Percentiles rank a stretch among this genome's conserved stretches.
These are phyloP conservation scores for Zingel zingel DNA, from an alignment of 2,113 vertebrate species.

Conservation along the genomic window DNA sequence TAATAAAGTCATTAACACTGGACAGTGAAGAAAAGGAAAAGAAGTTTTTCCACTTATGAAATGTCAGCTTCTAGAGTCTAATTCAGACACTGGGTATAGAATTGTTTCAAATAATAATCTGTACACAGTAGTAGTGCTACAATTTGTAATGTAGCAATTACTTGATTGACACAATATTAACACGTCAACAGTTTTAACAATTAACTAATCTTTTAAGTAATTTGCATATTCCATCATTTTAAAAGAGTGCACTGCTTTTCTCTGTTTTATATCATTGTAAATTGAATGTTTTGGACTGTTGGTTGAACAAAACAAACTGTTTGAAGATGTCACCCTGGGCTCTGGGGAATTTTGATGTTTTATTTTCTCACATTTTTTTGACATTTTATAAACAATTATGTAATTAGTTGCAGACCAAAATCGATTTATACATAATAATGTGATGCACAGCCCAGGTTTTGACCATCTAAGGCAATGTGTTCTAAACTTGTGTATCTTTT, in stretches of 20 bases:
- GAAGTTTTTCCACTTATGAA: background rate
- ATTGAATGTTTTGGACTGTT: background rate
- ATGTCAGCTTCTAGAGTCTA: background rate
- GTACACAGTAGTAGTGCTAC: background rate
- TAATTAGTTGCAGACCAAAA: background rate
- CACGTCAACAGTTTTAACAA: background rate
- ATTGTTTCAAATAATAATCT: background rate
- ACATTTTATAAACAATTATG: background rate
- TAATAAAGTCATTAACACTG: constrained; percentile 18
- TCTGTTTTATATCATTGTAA: background rate
- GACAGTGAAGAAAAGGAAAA: background rate
- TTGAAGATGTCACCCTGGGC: background rate
- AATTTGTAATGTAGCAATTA: background rate
- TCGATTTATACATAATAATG: background rate
- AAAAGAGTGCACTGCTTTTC: background rate
- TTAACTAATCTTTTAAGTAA: background rate
- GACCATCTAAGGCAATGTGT: background rate
- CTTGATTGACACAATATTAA: background rate
- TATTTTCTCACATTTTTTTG: background rate
- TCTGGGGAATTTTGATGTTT: background rate
- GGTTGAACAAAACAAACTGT: background rate
- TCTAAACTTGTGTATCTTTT: background rate
- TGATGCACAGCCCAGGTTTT: background rate
- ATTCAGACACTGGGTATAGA: background rate
- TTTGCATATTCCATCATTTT: background rate